These are phyloP conservation scores for Pitangus sulphuratus DNA, from an alignment of 2,797 vertebrate species.

Conservation along the genomic window DNA sequence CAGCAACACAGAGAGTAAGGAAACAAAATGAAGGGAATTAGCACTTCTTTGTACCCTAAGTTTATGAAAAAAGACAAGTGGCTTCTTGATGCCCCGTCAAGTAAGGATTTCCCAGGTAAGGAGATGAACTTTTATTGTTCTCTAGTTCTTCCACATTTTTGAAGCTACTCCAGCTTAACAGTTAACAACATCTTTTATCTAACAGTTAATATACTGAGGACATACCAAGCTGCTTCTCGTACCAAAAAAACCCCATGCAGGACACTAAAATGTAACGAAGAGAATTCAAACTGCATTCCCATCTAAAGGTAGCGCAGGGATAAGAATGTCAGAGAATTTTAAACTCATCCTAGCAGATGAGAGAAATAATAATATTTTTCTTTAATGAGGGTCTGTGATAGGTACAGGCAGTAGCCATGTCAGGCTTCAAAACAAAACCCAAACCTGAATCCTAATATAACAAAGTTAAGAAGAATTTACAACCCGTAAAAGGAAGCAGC, in stretches of 20 bases:
- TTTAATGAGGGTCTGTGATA: neutral
- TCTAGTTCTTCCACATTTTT: neutral
- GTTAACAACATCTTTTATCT: neutral
- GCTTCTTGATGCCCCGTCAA: neutral
- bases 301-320: neutral
- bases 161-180: neutral
- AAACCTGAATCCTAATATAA: neutral
- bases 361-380: neutral
- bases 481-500: neutral
- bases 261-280: neutral
- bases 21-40: neutral
- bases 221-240: neutral
- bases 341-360: neutral
- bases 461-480: neutral
- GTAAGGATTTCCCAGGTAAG: neutral
- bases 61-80: neutral
- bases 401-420: neutral
- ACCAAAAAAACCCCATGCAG: rapidly evolving
- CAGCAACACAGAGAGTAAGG: neutral
- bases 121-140: neutral
- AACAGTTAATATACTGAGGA: neutral
- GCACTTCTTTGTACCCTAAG: neutral
- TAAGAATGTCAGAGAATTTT: neutral
- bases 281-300: neutral
- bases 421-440: neutral